A percentile compares a stretch with the other conserved stretches of the same genome.
Conservation (phyloP, 2,888 invertebrate genomes). For the Apamea monoglypha region DNA sequence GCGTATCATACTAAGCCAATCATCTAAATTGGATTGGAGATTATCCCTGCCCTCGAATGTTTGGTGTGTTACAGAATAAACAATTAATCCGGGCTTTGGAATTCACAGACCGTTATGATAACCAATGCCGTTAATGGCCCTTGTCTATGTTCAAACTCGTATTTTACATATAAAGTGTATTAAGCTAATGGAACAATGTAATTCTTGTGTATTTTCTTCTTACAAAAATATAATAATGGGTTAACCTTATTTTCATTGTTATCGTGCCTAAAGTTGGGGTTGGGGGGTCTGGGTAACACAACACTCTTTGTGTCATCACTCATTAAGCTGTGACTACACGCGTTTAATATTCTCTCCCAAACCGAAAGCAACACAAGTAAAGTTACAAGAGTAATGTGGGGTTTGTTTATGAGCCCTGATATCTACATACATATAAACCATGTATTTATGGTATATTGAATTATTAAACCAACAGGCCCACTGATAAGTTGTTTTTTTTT, state of each 20-base stretch:
- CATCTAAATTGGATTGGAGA: constrained; percentile 63
- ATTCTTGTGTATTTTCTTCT: constrained; percentile 18
- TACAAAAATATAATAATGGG: not conserved
- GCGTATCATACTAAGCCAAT: constrained; percentile 61
- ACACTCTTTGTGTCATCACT: constrained; percentile 61
- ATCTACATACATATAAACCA: constrained; percentile 42
- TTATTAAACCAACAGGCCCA: constrained; percentile 65
- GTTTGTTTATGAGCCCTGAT: constrained; percentile 43
- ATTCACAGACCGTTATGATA: constrained; percentile 58
- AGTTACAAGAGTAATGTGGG: constrained; percentile 43
- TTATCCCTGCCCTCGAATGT: constrained; percentile 59
- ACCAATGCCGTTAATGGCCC: constrained; percentile 41
- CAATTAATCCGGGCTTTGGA: constrained; percentile 53
- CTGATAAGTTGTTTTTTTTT: constrained; percentile 65
- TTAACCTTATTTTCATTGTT: constrained; percentile 35
- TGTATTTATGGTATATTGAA: constrained; percentile 56
- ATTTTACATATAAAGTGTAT: constrained; percentile 27
- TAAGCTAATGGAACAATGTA: constrained; percentile 12
- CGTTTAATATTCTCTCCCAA: constrained; percentile 43
- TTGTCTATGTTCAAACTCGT: constrained; percentile 24
- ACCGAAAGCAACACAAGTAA: constrained; percentile 41
- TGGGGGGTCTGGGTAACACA: constrained; percentile 43
- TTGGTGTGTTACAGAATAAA: constrained; percentile 57
- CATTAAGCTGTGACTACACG: constrained; percentile 56
- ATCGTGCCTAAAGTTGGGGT: constrained; percentile 27